Conservation (phyloP, 2,113 vertebrate species). For the Oreochromis aureus region DNA sequence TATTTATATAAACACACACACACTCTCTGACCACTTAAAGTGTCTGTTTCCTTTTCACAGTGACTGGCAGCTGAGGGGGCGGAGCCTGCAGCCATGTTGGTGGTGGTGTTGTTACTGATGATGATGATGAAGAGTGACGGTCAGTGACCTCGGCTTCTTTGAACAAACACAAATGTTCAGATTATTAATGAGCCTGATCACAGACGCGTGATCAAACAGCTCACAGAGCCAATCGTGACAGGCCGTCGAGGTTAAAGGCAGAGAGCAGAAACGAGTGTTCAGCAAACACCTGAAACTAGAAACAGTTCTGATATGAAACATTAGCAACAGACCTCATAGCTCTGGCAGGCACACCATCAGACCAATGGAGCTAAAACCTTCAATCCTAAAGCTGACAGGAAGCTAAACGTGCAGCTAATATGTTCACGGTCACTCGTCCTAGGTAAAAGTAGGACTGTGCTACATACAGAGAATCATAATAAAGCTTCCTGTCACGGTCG, state of each 20-base stretch:
- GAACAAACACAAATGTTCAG: background rate
- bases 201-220: background rate
- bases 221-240: background rate
- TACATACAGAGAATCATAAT: background rate
- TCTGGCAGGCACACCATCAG: background rate
- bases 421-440: background rate
- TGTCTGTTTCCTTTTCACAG: background rate
- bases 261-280: background rate
- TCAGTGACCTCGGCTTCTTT: background rate
- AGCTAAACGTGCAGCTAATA: background rate
- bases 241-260: background rate
- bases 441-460: background rate
- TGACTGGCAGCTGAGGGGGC: background rate
- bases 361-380: background rate
- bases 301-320: background rate
- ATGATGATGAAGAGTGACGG: background rate
- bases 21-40: background rate
- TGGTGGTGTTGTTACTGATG: background rate
- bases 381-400: background rate
- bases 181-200: background rate
- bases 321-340: background rate
- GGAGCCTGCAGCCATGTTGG: background rate
- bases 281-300: background rate
- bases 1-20: background rate
- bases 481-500: accelerated